Conservation (phyloP, 2,888 invertebrate genomes). For the Caenorhabditis virilis region DNA sequence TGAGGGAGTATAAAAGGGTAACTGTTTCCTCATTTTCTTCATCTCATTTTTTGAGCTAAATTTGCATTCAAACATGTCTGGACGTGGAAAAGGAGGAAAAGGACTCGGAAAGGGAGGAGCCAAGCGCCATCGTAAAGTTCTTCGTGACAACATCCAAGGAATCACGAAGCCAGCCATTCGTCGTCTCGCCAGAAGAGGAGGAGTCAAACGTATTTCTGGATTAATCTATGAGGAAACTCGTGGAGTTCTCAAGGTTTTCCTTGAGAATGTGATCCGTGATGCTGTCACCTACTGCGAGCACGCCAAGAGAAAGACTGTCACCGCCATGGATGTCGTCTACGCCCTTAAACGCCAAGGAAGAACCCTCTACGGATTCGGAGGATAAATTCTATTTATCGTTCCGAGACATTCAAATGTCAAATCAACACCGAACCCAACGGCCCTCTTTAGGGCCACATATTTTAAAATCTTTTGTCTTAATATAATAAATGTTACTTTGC, state of each 20-base stretch:
- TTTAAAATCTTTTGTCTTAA: no score
- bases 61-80: no score
- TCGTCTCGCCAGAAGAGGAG: no score
- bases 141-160: constrained; percentile 61
- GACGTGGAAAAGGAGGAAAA: no score
- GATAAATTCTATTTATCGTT: no score
- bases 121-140: constrained; percentile 75
- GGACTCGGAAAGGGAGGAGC: constrained; percentile 83
- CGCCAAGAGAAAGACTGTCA: constrained; percentile 85
- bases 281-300: constrained; percentile 88
- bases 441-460: constrained; percentile 60
- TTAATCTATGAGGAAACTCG: constrained; percentile 69
- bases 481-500: no score
- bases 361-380: no score
- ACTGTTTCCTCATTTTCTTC: neutral
- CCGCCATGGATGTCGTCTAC: constrained; percentile 87
- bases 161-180: constrained; percentile 67
- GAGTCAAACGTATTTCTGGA: constrained; percentile 68
- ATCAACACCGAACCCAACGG: constrained; percentile 56
- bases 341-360: no score
- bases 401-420: neutral
- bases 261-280: constrained; percentile 83
- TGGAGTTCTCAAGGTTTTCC: constrained; percentile 75
- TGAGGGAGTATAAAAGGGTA: neutral
- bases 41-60: neutral